These are phyloP conservation scores for Teleopsis dalmanni DNA, from an alignment of 1,140 invertebrate genomes.

Conservation along the genomic window DNA sequence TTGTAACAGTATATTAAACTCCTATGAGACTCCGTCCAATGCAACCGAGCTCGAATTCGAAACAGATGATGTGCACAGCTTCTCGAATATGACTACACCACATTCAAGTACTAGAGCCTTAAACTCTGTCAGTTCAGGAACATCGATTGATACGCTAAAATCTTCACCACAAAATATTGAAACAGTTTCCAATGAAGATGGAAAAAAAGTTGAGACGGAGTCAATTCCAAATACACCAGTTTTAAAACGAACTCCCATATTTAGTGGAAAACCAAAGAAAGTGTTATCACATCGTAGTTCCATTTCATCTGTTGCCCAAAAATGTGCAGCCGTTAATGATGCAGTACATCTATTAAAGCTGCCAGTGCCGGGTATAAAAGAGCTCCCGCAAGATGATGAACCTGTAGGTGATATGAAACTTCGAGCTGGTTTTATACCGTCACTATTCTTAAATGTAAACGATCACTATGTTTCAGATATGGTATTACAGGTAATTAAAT, in stretches of 20 bases:
- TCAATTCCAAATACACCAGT: constrained; percentile 6
- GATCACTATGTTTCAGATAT: constrained; percentile 71
- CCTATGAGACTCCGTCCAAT: constrained; percentile 56
- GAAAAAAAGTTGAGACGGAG: not conserved
- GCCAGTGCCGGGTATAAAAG: constrained; percentile 35
- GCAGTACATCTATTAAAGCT: constrained; percentile 31
- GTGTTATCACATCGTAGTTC: constrained; percentile 32
- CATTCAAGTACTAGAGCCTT: constrained; percentile 14
- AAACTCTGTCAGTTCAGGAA: constrained; percentile 27
- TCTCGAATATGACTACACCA: not conserved
- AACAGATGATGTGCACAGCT: constrained; percentile 46
- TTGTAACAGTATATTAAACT: constrained; percentile 47
- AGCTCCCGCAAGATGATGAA: constrained; percentile 37
- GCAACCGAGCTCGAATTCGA: constrained; percentile 60
- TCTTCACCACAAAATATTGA: not conserved
- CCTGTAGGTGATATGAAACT: constrained; percentile 28
- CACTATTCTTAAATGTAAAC: constrained; percentile 56
- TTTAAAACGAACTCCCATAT: constrained; percentile 12
- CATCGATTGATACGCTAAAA: constrained; percentile 34
- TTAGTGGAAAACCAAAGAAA: constrained; percentile 19
- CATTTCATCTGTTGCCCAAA: constrained; percentile 37
- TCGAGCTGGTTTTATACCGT: constrained; percentile 44
- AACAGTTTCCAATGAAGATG: not conserved
- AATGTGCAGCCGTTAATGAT: constrained; percentile 35
- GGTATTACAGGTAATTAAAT: constrained; percentile 55